Base-by-base conservation (phyloP, 2,888 invertebrate genomes). In the Clitarchus hookeri region DNA sequence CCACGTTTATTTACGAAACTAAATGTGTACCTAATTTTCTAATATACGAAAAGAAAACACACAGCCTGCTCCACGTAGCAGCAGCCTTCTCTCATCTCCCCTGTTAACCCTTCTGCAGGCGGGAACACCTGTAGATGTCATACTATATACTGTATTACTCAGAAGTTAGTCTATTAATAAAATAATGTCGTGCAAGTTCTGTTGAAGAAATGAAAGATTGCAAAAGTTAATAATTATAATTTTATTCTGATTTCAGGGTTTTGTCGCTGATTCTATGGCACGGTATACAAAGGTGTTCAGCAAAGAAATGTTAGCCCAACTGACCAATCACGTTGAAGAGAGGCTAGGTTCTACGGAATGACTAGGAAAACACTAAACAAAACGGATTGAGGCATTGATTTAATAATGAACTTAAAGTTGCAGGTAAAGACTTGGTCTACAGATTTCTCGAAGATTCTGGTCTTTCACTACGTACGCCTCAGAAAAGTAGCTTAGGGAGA, bases 331-430 rank as follows among this genome's bases (percentile, higher is more conserved):
- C 26, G 36, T 80, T 6, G n/a, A 6, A 26, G 80, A 80, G 80
- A 80, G 13, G 13, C 80, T 26, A 80, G 80, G n/a, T 80, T 80
- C 36, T 80, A 80, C n/a, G 80, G 80, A 80, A 26, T 80, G 36
- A 80, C 80, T 11, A 36, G 80, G 36, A 80, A 80, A 19, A 26
- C 26, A 80, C 36, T 80, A 11, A 80, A 13, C 26, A 36, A 11
- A 80, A 80, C n/a, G 80, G 80, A 11, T 36, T 80, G 11, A 19
- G n/a, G 27, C 6, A 80, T 80, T 19, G 27, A 6, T 80, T 80
- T 25, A 36, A 80, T 80, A 25, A 80, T 36, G 27, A 80, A 36
- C 26, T 36, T 6, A 26, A 80, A 25, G 27, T 4, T 36, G 80
- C 80, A 80, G 80, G 80, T 36, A 80, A 26, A 26, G 26, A 26